Conservation (phyloP, 2,888 invertebrate species). For the Entomobrya multifasciata region DNA sequence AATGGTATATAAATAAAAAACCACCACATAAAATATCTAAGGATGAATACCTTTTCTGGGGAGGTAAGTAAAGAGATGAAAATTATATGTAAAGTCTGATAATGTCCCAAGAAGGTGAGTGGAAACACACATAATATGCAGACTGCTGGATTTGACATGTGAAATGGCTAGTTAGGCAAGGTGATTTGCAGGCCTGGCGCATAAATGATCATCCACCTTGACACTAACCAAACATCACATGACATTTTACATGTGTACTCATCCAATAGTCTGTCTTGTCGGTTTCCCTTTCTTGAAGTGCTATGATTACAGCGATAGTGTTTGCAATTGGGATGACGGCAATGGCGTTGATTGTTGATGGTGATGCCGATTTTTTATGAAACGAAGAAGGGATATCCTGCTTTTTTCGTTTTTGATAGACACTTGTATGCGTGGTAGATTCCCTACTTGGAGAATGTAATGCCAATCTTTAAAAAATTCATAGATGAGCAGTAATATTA, state of each 20-base stretch:
- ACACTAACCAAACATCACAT: constrained; percentile 66
- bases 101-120: constrained; percentile 64
- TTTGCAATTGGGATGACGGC: not conserved
- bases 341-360: not conserved
- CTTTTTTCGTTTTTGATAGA: not conserved
- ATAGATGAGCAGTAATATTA: no score
- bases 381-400: no score
- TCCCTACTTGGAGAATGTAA: constrained; percentile 1
- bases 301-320: no score
- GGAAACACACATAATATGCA: constrained; percentile 61
- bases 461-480: not conserved
- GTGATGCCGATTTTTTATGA: not conserved
- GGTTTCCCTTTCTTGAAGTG: constrained; percentile 57
- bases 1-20: constrained; percentile 27
- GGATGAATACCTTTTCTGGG: not conserved
- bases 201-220: constrained; percentile 70
- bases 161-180: constrained; percentile 64
- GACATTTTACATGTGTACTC: constrained; percentile 64
- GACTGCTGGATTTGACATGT: constrained; percentile 62
- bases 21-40: not conserved
- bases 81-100: constrained; percentile 44
- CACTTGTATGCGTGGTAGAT: no score
- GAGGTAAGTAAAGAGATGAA: not conserved
- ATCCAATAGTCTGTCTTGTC: constrained; percentile 41
- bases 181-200: constrained; percentile 74